A percentile compares a stretch with the other conserved stretches of the same genome.
Evolutionary conservation across 2,113 vertebrate species (phyloP).

Genomic region (Theristicus caerulescens): DNA sequence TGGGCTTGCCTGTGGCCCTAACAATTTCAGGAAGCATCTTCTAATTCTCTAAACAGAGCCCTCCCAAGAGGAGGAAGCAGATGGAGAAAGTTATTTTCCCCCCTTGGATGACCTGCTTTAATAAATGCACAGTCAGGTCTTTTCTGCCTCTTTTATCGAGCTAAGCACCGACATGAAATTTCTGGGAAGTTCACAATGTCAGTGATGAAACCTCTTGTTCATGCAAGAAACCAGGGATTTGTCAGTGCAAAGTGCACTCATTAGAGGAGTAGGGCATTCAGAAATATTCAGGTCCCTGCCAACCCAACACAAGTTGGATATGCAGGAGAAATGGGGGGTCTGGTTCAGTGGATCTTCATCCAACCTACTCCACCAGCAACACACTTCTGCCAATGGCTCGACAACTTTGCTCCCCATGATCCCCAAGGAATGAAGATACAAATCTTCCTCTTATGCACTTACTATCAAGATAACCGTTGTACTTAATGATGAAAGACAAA

Average conservation of each 20-base stretch:
- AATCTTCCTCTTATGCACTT: background rate
- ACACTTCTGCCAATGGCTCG: background rate
- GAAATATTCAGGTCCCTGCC: background rate
- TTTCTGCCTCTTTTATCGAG: background rate
- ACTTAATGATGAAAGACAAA: conserved; percentile 13
- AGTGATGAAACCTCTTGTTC: background rate
- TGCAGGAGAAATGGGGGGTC: background rate
- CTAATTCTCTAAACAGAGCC: conserved; percentile 21
- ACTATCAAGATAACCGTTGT: conserved; percentile 26
- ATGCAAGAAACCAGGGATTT: background rate
- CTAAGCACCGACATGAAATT: background rate
- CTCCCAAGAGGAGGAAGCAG: conserved; percentile 50
- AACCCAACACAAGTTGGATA: background rate
- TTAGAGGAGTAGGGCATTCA: background rate
- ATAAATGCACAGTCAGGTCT: conserved; percentile 48
- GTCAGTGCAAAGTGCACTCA: background rate
- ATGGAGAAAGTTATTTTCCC: conserved; percentile 63
- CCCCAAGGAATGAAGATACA: background rate
- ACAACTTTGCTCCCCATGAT: background rate
- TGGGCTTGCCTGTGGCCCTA: background rate
- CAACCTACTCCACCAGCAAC: background rate
- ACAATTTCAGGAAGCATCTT: conserved; percentile 66
- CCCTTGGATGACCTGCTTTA: conserved; percentile 22
- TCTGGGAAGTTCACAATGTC: background rate
- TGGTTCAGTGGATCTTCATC: background rate